Conservation (phyloP, 2,797 vertebrate species). For the Lutjanus campechanus region DNA sequence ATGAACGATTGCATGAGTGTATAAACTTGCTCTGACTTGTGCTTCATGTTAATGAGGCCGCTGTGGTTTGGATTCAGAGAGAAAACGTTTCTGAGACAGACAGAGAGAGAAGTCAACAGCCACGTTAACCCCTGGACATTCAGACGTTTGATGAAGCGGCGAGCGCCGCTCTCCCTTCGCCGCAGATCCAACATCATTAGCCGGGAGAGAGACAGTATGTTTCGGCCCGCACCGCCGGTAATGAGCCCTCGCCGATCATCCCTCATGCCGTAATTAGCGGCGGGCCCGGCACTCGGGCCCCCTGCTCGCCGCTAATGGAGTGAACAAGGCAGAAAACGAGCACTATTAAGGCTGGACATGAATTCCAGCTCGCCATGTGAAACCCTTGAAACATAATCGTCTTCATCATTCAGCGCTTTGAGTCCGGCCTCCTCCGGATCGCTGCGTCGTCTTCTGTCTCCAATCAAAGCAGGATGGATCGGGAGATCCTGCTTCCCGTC, state of each 20-base stretch:
- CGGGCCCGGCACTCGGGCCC: constrained; percentile 51
- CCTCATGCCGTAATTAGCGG: constrained; percentile 83
- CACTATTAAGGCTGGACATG: constrained; percentile 69
- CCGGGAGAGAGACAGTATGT: constrained; percentile 79
- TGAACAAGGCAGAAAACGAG: constrained; percentile 79
- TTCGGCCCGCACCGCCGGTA: constrained; percentile 71
- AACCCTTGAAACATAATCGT: constrained; percentile 65
- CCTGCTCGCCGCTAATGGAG: constrained; percentile 73
- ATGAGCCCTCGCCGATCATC: constrained; percentile 84
- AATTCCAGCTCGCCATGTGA: constrained; percentile 56
- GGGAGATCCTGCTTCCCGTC: constrained; percentile 15
- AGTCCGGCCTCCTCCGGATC: constrained; percentile 38
- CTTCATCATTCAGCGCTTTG: constrained; percentile 56
- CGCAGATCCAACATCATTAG: constrained; percentile 84
- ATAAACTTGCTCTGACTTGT: neutral
- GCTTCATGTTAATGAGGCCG: constrained; percentile 46
- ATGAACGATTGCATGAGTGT: neutral
- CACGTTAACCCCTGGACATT: constrained; percentile 71
- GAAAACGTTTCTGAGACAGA: constrained; percentile 3
- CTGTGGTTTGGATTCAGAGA: constrained; percentile 17
- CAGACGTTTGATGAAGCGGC: constrained; percentile 72
- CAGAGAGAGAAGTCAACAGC: constrained; percentile 65
- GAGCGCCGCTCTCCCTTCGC: constrained; percentile 58
- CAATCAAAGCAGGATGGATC: constrained; percentile 56
- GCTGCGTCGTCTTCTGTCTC: constrained; percentile 13